These are phyloP conservation scores for Epirrita christyi DNA, from an alignment of 2,888 invertebrate species.

Conservation along the genomic window DNA sequence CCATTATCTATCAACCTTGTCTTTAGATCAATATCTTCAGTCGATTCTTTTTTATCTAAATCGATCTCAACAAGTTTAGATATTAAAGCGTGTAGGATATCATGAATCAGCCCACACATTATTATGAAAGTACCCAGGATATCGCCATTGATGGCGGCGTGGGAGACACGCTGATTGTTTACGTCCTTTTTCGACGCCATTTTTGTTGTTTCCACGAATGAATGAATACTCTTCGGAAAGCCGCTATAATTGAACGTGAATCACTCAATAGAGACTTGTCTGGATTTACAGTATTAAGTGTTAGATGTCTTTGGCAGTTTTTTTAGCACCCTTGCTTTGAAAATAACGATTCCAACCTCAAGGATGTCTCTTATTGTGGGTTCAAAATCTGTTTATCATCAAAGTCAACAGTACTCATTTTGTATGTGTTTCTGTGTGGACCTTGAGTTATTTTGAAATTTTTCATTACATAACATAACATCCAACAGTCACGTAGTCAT, in stretches of 20 bases:
- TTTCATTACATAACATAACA: too few relatives aligned
- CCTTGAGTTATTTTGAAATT: too few relatives aligned
- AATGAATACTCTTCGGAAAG: slow-evolving; percentile 49
- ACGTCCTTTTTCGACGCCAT: slow-evolving; percentile 58
- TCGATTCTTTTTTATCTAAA: background rate
- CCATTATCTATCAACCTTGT: background rate
- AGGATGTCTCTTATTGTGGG: too few relatives aligned
- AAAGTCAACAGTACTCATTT: too few relatives aligned
- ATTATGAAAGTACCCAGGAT: slow-evolving; percentile 52
- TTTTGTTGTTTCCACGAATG: slow-evolving; percentile 55
- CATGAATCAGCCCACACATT: slow-evolving; percentile 48
- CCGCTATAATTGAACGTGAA: slow-evolving; percentile 27
- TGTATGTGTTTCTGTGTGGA: too few relatives aligned
- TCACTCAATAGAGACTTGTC: slow-evolving; percentile 31
- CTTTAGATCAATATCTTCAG: background rate
- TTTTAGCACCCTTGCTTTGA: background rate
- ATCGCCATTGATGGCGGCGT: slow-evolving; percentile 61
- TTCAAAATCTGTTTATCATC: too few relatives aligned
- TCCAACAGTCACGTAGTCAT: too few relatives aligned
- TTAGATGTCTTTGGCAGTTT: background rate
- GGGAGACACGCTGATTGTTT: slow-evolving; percentile 61
- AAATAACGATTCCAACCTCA: too few relatives aligned
- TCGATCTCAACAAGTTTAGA: slow-evolving; percentile 6
- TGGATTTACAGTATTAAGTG: slow-evolving; percentile 25
- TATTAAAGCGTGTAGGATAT: slow-evolving; percentile 46